Evolutionary conservation across 2,888 invertebrate genomes (phyloP).

Genomic region (Copidosoma aretas): DNA sequence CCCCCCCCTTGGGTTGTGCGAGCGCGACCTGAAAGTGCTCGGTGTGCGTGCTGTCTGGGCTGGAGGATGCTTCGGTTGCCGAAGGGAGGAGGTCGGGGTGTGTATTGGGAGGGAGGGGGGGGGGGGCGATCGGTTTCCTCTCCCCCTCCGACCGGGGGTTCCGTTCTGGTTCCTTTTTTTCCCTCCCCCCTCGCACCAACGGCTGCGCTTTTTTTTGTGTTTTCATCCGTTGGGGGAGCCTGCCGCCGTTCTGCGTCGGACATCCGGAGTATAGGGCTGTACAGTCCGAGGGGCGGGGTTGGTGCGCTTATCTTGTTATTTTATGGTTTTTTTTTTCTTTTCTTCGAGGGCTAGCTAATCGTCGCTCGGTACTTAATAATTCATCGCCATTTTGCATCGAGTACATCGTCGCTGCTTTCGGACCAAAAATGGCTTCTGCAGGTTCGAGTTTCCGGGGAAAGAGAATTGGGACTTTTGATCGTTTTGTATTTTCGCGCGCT

Average conservation of each 20-base stretch:
- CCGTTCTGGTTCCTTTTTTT: not conserved
- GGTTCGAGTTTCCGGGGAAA: too few relatives aligned
- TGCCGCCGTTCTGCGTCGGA: not conserved
- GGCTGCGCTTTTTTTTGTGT: not conserved
- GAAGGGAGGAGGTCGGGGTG: not conserved
- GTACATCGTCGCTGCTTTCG: too few relatives aligned
- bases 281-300: too few relatives aligned
- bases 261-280: not conserved
- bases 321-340: too few relatives aligned
- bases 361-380: too few relatives aligned
- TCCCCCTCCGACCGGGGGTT: not conserved
- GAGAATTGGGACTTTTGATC: too few relatives aligned
- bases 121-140: constrained; percentile 3
- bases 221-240: not conserved
- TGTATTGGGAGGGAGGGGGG: not conserved
- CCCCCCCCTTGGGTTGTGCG: not conserved
- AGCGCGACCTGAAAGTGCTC: not conserved
- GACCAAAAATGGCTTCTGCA: too few relatives aligned
- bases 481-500: too few relatives aligned
- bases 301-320: too few relatives aligned
- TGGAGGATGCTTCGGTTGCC: constrained; percentile 13
- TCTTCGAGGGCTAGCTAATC: too few relatives aligned
- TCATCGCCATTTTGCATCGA: too few relatives aligned
- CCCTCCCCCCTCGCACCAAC: not conserved
- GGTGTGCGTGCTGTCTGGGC: not conserved